Conservation (phyloP, 2,113 vertebrate genomes). For the Orthonyx spaldingii region DNA sequence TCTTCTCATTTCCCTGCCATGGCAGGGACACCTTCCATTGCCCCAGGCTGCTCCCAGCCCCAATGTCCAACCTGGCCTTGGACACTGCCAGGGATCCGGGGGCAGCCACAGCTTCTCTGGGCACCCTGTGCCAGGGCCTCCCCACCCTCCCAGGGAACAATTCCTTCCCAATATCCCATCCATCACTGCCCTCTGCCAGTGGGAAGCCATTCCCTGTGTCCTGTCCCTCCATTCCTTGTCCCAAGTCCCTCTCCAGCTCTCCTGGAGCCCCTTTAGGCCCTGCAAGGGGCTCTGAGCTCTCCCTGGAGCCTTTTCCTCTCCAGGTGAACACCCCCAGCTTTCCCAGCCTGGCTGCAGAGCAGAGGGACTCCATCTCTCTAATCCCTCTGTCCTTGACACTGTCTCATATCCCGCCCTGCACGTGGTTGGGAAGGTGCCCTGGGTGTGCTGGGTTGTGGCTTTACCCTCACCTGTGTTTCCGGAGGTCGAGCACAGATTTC, state of each 20-base stretch:
- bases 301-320: background rate
- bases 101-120: background rate
- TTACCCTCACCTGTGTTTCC: too few species aligned
- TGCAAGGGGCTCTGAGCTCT: accelerated
- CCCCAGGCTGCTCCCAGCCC: background rate
- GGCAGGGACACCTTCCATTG: background rate
- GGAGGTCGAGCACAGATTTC: accelerated
- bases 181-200: accelerated
- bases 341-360: background rate
- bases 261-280: background rate
- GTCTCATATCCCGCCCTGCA: background rate
- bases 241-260: background rate
- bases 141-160: accelerated
- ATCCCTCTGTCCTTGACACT: background rate
- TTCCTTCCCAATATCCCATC: background rate
- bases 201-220: background rate
- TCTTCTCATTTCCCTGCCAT: background rate
- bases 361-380: background rate
- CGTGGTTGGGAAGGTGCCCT: background rate
- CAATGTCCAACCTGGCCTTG: accelerated
- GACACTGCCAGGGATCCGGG: background rate
- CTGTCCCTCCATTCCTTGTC: background rate
- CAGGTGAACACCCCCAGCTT: background rate
- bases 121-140: background rate
- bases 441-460: background rate